Base-by-base conservation (phyloP, 2,113 vertebrate species). In the Zapus hudsonius region DNA sequence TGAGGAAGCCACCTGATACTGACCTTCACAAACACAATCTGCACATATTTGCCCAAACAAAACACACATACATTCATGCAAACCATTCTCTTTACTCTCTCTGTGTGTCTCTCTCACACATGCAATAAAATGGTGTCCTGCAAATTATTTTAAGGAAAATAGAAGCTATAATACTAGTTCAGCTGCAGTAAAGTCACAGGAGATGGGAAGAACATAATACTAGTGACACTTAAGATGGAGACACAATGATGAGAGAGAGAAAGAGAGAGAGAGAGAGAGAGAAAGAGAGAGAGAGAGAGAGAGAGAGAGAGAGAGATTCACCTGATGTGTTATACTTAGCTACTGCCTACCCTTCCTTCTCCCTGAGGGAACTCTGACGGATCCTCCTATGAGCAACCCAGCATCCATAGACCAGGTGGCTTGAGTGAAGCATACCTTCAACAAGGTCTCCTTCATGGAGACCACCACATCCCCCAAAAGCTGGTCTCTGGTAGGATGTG, bases 171-270 rank as follows among this genome's bases (percentile, higher is more conserved):
- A 87, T 36, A 69, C 4, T 25, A 67, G 27, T 44, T 61, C 69
- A 27, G 22, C 40, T 91, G 23, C 55, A 38, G 74, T 2, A 63
- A 36, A 75, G 40, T 9, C n/a, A n/a, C 20, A 61, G 57, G 29
- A 75, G n/a, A 29, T 0, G 38, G 57, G 47, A 63, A 67, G 55
- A 36, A 57, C 3, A 52, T 57, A 70, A 74, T 1, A 6, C 11
- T 38, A 80, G 55, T 20, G 15, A 31, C 1, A 20, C 10, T 57
- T 0, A 19, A 16, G 52, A 57, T n/a, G 27, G 47, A 82, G 29
- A 27, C 13, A 2, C 4, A 55, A 4, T 4, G 40, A 11, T 47
- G 44, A 5, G 19, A 7, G n/a, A 47, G 19, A 29, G 0, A 0
- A 27, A 23, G 8, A 67, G 19, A 20, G 11, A 52, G 44, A 5